phyloP scores from a whole-genome alignment of 2,888 invertebrate genomes.

The Leptogaster cylindrica region DNA sequence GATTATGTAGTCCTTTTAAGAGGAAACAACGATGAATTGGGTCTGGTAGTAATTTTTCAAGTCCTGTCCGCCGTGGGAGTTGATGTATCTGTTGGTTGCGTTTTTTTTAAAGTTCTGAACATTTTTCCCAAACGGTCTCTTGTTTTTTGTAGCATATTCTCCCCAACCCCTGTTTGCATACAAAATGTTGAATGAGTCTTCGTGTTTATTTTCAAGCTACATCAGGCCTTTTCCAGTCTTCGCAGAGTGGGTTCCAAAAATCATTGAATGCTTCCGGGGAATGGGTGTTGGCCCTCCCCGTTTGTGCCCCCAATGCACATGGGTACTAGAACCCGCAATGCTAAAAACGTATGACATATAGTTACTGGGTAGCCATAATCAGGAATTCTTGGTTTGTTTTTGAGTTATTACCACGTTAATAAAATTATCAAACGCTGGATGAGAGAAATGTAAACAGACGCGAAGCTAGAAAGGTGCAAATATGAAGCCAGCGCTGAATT shows the following conservation, averaged over 20 bases:
- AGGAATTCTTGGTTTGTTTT: slow-evolving; percentile 46
- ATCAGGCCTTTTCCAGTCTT: slow-evolving; percentile 22
- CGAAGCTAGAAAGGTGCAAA: too few species aligned
- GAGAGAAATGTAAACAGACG: too few species aligned
- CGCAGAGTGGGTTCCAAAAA: slow-evolving; percentile 10
- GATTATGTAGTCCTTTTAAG: slow-evolving; percentile 40
- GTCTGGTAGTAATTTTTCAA: slow-evolving; percentile 47
- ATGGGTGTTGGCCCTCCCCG: too few species aligned
- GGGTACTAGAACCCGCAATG: slow-evolving; percentile 6
- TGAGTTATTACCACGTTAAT: slow-evolving; percentile 48
- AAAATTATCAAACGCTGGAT: slow-evolving; percentile 47
- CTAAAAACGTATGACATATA: too few species aligned
- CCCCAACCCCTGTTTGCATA: neutral
- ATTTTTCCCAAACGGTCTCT: slow-evolving; percentile 23
- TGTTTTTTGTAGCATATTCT: slow-evolving; percentile 10
- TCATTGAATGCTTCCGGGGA: neutral
- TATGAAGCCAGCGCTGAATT: too few species aligned
- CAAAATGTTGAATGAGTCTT: slow-evolving; percentile 14
- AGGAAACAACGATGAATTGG: slow-evolving; percentile 45
- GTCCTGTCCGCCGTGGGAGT: slow-evolving; percentile 33
- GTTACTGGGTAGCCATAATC: slow-evolving; percentile 34
- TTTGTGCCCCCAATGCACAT: slow-evolving; percentile 23
- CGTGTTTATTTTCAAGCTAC: slow-evolving; percentile 34
- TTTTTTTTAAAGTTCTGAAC: slow-evolving; percentile 39
- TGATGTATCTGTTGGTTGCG: slow-evolving; percentile 25